phyloP scores from a whole-genome alignment of 2,113 vertebrate species.

The Cygnus buccinator region DNA sequence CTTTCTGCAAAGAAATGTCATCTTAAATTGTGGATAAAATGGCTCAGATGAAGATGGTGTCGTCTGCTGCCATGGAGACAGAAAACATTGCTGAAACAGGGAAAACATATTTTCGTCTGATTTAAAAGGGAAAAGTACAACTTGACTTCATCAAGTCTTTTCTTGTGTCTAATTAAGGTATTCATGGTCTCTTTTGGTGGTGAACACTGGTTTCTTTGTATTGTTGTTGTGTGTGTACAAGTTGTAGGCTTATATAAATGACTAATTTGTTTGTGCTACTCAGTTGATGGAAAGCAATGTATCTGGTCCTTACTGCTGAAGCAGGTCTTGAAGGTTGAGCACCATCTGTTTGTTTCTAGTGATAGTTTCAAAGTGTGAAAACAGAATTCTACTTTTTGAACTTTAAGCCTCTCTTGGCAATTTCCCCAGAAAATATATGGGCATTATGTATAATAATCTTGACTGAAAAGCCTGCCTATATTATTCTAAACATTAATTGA shows the following conservation, averaged over 20 bases:
- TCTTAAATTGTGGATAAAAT: background rate
- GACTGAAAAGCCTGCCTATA: fast-evolving
- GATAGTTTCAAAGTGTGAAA: constrained; percentile 10
- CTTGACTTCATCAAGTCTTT: background rate
- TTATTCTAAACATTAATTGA: background rate
- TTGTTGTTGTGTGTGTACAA: background rate
- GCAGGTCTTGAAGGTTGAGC: constrained; percentile 28
- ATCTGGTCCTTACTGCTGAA: background rate
- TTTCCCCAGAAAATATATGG: background rate
- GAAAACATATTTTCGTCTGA: background rate
- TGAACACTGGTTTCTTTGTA: background rate
- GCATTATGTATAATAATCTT: background rate
- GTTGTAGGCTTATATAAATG: background rate
- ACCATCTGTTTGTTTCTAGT: constrained; percentile 37
- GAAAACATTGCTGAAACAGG: background rate
- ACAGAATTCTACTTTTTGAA: background rate
- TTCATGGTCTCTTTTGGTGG: background rate
- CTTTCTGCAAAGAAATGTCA: background rate
- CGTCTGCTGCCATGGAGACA: background rate
- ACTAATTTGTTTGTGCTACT: constrained; percentile 27
- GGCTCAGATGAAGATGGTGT: background rate
- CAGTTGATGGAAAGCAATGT: background rate
- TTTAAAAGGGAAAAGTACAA: background rate
- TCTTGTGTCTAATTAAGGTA: background rate
- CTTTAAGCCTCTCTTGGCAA: background rate